Evolutionary conservation across 2,113 vertebrate genomes (phyloP), one percentile per base, ranked within the genome.

Genomic region (Myotis davidii): DNA sequence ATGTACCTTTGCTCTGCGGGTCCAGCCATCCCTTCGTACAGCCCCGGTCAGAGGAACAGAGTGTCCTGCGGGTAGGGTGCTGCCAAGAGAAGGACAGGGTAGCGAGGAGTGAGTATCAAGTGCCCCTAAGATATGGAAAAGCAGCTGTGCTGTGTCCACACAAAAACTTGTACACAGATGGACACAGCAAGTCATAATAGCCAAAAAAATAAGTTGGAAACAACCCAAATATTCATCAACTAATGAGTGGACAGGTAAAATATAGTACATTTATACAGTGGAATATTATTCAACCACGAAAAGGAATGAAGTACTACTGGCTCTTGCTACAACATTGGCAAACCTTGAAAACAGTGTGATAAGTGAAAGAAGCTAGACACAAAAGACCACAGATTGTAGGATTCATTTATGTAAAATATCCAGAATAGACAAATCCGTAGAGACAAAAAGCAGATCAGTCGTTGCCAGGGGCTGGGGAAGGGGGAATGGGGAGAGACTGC

Each of bases 1-100:
- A 85, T 20, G 0, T 98, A 99, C 99, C 99, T 42, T 99, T 98
- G 94, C 98, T 99, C 70, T 96, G 97, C 0, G 98, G 97, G 76
- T 98, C 93, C 97, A 94, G 97, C 64, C 92, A 82, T 42, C 98
- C 99, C 94, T 97, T 97, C 92, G 88, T 93, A 94, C 99, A 99
- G 54, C 97, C 96, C 21, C 13, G 64, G 85, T 99, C 98, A 5
- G 97, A 97, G 29, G 27, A 94, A 89, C 99, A 99, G 85, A 93
- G 11, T 2, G 98, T 96, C 94, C 97, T 98, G 20, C 3, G 9
- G 0, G 90, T 90, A 52, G 98, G 98, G 50, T 96, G 97, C 98
- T 98, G 93, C 45, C 37, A 69, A 67, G 78, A 86, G 94, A 52
- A 78, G 50, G 42, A 88, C 32, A 64, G 67, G 73, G 37, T 1